Conservation (phyloP, 2,888 invertebrate species). For the Lithodes maja region DNA sequence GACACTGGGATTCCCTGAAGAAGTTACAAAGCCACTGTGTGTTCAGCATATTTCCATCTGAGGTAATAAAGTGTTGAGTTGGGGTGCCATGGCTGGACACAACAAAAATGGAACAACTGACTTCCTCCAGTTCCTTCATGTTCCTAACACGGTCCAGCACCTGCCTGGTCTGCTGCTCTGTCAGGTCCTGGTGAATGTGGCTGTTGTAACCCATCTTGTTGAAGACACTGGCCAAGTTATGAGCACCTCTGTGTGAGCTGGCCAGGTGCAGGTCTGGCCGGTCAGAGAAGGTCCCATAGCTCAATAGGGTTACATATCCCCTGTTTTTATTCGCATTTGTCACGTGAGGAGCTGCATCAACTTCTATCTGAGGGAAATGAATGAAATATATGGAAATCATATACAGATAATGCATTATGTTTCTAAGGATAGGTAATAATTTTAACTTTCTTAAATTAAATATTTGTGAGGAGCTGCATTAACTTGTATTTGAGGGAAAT, state of each 20-base stretch:
- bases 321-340: not conserved
- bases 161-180: not conserved
- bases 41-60: not conserved
- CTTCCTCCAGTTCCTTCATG: not conserved
- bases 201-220: constrained; percentile 12
- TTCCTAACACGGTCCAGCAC: not conserved
- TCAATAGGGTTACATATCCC: not conserved
- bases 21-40: not conserved
- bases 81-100: not conserved
- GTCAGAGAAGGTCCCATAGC: not conserved
- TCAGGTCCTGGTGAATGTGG: not conserved
- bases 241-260: not conserved
- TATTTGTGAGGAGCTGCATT: too few species aligned
- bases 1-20: constrained; percentile 18
- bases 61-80: constrained; percentile 1
- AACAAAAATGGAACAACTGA: constrained; percentile 7
- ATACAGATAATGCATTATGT: too few species aligned
- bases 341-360: too few species aligned
- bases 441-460: too few species aligned
- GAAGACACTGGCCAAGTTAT: not conserved
- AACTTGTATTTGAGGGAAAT: too few species aligned
- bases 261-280: not conserved
- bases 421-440: too few species aligned
- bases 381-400: too few species aligned
- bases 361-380: too few species aligned